Conservation (phyloP, 92 coral and sea anemone species). For the Parazoanthus atlanticus region DNA sequence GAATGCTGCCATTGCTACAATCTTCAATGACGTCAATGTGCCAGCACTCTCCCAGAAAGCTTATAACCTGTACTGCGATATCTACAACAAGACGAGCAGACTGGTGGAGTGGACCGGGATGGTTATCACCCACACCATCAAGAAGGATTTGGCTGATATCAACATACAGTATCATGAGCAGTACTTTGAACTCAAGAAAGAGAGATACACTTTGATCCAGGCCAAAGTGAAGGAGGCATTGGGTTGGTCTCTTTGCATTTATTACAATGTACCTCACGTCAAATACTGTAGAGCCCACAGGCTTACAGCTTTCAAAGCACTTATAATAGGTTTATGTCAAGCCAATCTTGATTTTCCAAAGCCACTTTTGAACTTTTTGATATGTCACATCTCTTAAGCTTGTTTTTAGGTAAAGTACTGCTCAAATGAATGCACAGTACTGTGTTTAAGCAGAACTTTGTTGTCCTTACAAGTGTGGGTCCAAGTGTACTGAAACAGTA, state of each 20-base stretch:
- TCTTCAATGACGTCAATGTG: slow-evolving; percentile 87
- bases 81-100: slow-evolving; percentile 66
- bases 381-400: no score
- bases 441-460: no score
- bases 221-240: slow-evolving; percentile 75
- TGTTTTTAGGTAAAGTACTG: no score
- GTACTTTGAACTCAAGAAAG: slow-evolving; percentile 78
- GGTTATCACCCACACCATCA: slow-evolving; percentile 79
- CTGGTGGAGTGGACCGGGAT: slow-evolving; percentile 83
- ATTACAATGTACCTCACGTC: neutral
- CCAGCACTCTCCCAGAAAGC: slow-evolving; percentile 62
- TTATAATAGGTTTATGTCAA: no score
- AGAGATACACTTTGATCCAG: slow-evolving; percentile 78
- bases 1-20: slow-evolving; percentile 54
- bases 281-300: no score
- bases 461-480: no score
- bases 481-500: no score
- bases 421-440: no score
- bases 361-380: no score
- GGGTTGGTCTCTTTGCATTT: slow-evolving; percentile 45
- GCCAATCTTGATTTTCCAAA: no score
- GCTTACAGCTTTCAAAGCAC: no score
- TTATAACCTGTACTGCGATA: slow-evolving; percentile 49
- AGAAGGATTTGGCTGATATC: slow-evolving; percentile 65
- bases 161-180: slow-evolving; percentile 73